Conservation (phyloP, 64 coral and sea anemone genomes). For the Orbicella faveolata region DNA sequence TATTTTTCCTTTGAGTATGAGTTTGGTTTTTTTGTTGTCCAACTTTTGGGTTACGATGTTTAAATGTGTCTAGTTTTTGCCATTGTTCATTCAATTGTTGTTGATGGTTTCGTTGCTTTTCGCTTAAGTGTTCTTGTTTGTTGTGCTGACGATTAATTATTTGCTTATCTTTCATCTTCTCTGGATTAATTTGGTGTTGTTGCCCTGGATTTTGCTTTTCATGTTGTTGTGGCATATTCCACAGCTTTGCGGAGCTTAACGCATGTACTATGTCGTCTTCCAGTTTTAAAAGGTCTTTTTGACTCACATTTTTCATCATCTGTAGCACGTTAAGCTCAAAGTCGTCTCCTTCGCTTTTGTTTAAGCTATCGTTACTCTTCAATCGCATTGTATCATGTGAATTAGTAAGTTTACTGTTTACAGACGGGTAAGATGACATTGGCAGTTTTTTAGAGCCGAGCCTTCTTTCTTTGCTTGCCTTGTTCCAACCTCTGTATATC, state of each 20-base stretch:
- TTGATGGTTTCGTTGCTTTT: neutral
- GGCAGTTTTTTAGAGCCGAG: neutral
- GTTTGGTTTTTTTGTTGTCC: neutral
- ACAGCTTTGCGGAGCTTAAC: neutral
- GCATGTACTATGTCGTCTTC: neutral
- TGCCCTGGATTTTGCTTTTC: too few species aligned
- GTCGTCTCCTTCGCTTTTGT: neutral
- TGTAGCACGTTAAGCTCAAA: neutral
- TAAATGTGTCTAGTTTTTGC: neutral
- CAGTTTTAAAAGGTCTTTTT: constrained; percentile 14
- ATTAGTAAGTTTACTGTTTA: neutral
- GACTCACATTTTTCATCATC: constrained; percentile 12
- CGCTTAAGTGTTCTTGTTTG: neutral
- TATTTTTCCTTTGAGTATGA: neutral
- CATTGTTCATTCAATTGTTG: neutral
- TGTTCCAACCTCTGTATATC: constrained; percentile 4
- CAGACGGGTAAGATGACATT: too few species aligned
- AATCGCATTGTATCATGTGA: neutral
- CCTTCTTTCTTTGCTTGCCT: neutral
- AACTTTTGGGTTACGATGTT: neutral
- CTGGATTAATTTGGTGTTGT: neutral
- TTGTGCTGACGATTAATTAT: neutral
- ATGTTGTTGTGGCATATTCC: neutral
- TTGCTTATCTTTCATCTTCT: neutral
- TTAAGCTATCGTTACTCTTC: neutral